Evolutionary conservation across 2,113 vertebrate species (phyloP), one percentile per base, ranked within the genome.

Genomic region (Sylvia atricapilla): DNA sequence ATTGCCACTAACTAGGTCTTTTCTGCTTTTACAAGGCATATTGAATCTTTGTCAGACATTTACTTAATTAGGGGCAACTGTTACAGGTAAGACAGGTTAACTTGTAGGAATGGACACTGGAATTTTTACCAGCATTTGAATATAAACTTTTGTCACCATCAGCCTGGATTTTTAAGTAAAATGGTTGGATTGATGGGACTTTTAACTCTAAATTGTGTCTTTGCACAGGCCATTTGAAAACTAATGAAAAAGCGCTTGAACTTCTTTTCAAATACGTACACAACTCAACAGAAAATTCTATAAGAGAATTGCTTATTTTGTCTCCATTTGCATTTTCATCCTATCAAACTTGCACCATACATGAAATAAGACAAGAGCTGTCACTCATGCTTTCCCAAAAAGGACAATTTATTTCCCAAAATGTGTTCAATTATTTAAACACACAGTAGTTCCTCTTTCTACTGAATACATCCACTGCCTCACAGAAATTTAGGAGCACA

Each of bases 51-150:
- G 2, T 52, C 92, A 92, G 76, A n/a, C 4, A 33, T 55, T 85
- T 69, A 70, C 53, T 92, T 85, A 68, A 92, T 80, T 74, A 86
- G 35, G 30, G 33, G 6, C 24, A 74, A 74, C 24, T 64, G 25
- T 58, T 62, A 62, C 13, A 41, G 44, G 60, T 44, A 77, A 69
- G 17, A 55, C 30, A 13, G 21, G 11, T 85, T 90, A 93, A 93
- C 14, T 5, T 2, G 33, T 59, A 81, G 37, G 52, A 88, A 85
- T 17, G 6, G 17, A 63, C 59, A 35, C 23, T 52, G 52, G 44
- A 81, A 80, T 60, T 88, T 79, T 90, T 90, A 81, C 76, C 85
- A 92, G n/a, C 31, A n/a, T 69, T 94, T 88, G 58, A 73, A 87
- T 73, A 78, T n/a, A 70, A 91, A 60, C 35, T 47, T 20, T 12